A percentile compares a stretch with the other conserved stretches of the same genome.
phyloP scores from a whole-genome alignment of 2,113 vertebrate species.

The Festucalex cinctus region DNA sequence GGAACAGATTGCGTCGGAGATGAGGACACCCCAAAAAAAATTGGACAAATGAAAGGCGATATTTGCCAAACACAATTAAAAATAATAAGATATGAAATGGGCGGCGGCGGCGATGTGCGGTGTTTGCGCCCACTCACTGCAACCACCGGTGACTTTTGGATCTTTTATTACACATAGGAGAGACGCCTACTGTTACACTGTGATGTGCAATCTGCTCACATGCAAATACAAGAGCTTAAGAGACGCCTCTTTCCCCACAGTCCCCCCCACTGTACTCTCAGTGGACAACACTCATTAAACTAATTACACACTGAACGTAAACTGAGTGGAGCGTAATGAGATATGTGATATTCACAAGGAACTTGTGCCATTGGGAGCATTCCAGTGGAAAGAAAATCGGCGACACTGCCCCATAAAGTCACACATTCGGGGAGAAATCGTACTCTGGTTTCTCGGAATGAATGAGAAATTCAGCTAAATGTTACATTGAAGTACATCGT shows the following conservation, averaged over 20 bases:
- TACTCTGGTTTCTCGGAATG: background rate
- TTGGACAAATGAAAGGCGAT: constrained; percentile 55
- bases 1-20: constrained; percentile 64
- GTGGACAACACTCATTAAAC: constrained; percentile 68
- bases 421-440: constrained; percentile 21
- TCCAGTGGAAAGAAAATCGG: constrained; percentile 38
- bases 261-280: constrained; percentile 50
- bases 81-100: constrained; percentile 36
- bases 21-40: constrained; percentile 32
- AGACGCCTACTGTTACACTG: constrained; percentile 58
- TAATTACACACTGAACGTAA: constrained; percentile 69
- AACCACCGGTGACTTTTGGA: constrained; percentile 63
- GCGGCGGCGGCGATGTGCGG: constrained; percentile 15
- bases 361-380: constrained; percentile 52
- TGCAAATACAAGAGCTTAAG: constrained; percentile 60
- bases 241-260: constrained; percentile 29
- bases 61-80: constrained; percentile 68
- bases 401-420: constrained; percentile 47
- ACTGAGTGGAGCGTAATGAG: constrained; percentile 62
- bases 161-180: constrained; percentile 60
- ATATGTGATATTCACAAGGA: constrained; percentile 59
- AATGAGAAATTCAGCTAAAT: background rate
- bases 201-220: constrained; percentile 73
- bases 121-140: constrained; percentile 33
- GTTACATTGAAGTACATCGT: too few species aligned